Evolutionary conservation across 2,888 invertebrate genomes (phyloP), one percentile per base, ranked within the genome.

Genomic region (Diaphora mendica): DNA sequence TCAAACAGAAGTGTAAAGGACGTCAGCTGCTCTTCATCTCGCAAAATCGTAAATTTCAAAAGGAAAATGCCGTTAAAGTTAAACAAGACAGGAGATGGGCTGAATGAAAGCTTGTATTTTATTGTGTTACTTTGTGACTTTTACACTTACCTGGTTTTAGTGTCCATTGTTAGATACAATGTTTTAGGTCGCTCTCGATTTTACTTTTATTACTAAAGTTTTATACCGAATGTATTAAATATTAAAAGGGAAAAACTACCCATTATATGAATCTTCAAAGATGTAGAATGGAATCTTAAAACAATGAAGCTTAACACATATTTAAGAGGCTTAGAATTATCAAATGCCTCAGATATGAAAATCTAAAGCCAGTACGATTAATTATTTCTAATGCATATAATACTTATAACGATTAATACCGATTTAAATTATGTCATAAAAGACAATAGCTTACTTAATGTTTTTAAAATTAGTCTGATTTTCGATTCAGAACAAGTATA

Each of bases 21-120:
- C 69, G 69, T 68, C 75, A 75, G 75, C 68, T 75, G 75, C 69
- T 65, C 65, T 33, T 44, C 69, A 72, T 75, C 66, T 72, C 35
- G 70, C 48, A 17, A 70, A 65, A 64, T 76, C 72, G 67, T 73
- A 76, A 76, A 70, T 73, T 51, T 64, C 30, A 44, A 69, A 44
- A 70, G 70, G 72, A 73, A 76, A 76, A 64, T 64, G 72, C 68
- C 72, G 72, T 75, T 75, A 75, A 75, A 72, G 62, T 67, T 65
- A n/a, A 64, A 68, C 64, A 39, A 64, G 68, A 72, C 64, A 68
- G 51, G 69, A 72, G 59, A 72, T 65, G 69, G 26, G 35, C 55
- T 26, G 59, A 70, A 59, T 59, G 30, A 69, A 65, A 72, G 30
- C 69, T 66, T 65, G 64, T 55, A 33, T 64, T 35, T n/a, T 33